Percentiles rank a stretch among this genome's conserved stretches.
Evolutionary conservation across 2,888 invertebrate species (phyloP).

Genomic region (Drosophila siamana): DNA sequence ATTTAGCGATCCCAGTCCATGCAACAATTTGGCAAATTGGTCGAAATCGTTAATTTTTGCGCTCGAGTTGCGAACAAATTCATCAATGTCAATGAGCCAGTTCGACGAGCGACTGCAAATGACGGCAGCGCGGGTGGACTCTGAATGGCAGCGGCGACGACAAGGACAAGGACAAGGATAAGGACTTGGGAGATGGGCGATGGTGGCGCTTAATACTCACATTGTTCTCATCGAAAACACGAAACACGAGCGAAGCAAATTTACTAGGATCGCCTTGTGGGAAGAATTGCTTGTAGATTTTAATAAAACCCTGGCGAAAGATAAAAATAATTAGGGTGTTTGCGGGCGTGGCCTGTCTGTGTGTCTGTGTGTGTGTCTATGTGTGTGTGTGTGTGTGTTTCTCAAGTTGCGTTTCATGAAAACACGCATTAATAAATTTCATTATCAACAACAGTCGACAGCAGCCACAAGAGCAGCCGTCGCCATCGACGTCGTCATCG

Average conservation of each 20-base stretch:
- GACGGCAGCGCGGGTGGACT: not conserved
- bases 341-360: slow-evolving; percentile 17
- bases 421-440: slow-evolving; percentile 71
- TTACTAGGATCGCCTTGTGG: slow-evolving; percentile 99
- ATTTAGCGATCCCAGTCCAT: slow-evolving; percentile 10
- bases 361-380: slow-evolving; percentile 7
- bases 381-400: slow-evolving; percentile 9
- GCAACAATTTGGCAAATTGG: slow-evolving; percentile 52
- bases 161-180: too few species aligned
- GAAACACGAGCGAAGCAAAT: slow-evolving; percentile 98
- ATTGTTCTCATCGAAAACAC: slow-evolving; percentile 99
- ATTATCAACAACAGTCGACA: slow-evolving; percentile 62
- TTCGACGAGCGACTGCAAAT: slow-evolving; percentile 6
- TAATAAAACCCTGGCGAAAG: slow-evolving; percentile 95
- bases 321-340: slow-evolving; percentile 51
- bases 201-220: slow-evolving; percentile 88
- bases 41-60: slow-evolving; percentile 59
- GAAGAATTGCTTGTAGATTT: slow-evolving; percentile 99
- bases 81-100: slow-evolving; percentile 55
- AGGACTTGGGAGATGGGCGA: too few species aligned
- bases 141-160: not conserved
- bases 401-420: slow-evolving; percentile 46
- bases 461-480: slow-evolving; percentile 43
- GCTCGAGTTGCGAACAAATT: slow-evolving; percentile 53
- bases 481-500: slow-evolving; percentile 54